Evolutionary conservation across 2,888 invertebrate species (phyloP), one percentile per base, ranked within the genome.

Genomic region (Odontocolon sp.): DNA sequence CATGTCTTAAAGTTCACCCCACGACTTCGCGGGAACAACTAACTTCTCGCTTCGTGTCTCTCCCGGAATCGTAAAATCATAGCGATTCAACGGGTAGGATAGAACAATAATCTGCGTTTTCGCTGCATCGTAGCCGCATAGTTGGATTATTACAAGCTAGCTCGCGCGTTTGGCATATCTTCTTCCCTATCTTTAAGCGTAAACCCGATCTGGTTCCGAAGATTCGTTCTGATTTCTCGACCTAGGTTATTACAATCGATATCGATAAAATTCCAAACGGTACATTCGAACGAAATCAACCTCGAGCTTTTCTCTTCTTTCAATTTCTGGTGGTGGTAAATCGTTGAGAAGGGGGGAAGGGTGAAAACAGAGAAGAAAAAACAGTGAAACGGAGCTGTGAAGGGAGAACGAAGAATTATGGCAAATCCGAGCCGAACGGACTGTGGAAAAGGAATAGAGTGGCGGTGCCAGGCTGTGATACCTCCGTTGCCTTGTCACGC

Each of bases 391-490:
- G 47, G 33, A 38, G 47, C 11, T 11, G 63, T 14, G 80, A 66
- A 79, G 76, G 70, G 64, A 74, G 77, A 74, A 77, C 81, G 81
- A 83, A 85, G 87, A 86, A 86, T 88, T 87, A 88, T 85, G 84
- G 86, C 90, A 90, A 91, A 91, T 88, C 90, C 89, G 31, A 68
- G 52, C 36, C 31, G 63, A 67, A 45, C 42, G 54, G 42, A 76
- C 31, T 28, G 50, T 21, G 54, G 31, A 59, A 52, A 50, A 67
- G 63, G 75, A 70, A 69, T 73, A 40, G 61, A 56, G 57, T 64
- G 68, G 64, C 87, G 89, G 93, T 93, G 89, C 93, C 93, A 93
- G 93, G 92, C 91, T 86, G 88, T 83, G 90, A 90, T 89, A 85
- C 85, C 92, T 45, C 66, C 76, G 63, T 23, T 45, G 47, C 26